Base-by-base conservation (phyloP, 2,797 vertebrate species). In the Acanthopagrus latus region DNA sequence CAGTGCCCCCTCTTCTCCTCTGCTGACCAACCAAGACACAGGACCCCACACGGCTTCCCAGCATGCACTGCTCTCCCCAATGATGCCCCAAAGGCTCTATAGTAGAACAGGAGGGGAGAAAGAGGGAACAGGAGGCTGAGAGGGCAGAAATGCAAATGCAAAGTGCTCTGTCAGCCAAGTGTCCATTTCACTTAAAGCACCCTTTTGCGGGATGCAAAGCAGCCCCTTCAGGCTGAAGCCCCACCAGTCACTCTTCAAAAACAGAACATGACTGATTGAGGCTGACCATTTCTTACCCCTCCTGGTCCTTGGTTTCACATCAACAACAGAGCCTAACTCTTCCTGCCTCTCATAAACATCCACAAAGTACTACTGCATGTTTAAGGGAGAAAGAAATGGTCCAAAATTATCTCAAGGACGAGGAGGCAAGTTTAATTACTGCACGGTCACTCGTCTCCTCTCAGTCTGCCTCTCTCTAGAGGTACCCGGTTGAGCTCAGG, bases 141-240 rank as follows among this genome's bases (percentile, higher is more conserved):
- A 85, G 74, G 77, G 83, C 84, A 89, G 71, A 92, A 89, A 94
- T 93, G 92, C 90, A 89, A 93, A 94, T 93, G 76, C 50, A 78
- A 60, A 67, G 76, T 75, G 67, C 76, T 81, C 86, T 67, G 82
- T 86, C 83, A 89, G 85, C 88, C 81, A 88, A 88, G 84, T 82
- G 87, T 88, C 85, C 78, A 75, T 92, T 91, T 88, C 81, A 87
- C 80, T 90, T 91, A 69, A 80, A 81, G 55, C 70, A 75, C 64
- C 38, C 52, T 88, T 78, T 80, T 67, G 57, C 73, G 70, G 74
- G 70, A 88, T 85, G 85, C 80, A 84, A 88, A 91, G 73, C 66
- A 81, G 74, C 54, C 68, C 73, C 85, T 88, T 88, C 71, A 85
- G 76, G 62, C 76, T 76, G 71, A 54, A 59, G 59, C 67, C 8